Conservation (phyloP, 2,888 invertebrate species). For the Heliconius sara region DNA sequence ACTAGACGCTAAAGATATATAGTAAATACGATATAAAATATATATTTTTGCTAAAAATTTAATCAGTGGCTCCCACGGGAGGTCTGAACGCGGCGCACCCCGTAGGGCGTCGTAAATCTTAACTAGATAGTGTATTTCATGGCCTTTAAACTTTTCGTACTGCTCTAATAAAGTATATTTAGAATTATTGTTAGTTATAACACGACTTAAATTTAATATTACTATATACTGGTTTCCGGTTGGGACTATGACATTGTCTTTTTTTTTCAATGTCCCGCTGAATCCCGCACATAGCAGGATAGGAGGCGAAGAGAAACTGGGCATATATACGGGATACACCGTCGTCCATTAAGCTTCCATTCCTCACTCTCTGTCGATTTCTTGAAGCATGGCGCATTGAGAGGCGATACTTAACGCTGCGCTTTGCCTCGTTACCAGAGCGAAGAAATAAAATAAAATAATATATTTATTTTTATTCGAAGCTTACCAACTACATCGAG, state of each 20-base stretch:
- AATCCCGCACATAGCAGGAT: no score
- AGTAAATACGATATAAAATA: constrained; percentile 4
- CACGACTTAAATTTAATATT: not conserved
- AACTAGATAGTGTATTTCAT: constrained; percentile 41
- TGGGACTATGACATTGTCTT: not conserved
- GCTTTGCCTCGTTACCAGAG: no score
- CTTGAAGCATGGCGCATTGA: no score
- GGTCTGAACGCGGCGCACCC: constrained; percentile 36
- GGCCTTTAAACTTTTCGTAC: constrained; percentile 33
- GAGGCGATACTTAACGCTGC: no score
- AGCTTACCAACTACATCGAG: no score
- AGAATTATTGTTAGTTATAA: constrained; percentile 22
- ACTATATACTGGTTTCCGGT: not conserved
- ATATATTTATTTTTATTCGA: no score
- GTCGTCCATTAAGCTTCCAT: no score
- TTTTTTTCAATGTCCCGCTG: no score
- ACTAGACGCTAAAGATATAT: not conserved
- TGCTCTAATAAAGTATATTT: constrained; percentile 25
- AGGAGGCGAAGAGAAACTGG: no score
- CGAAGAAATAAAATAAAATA: no score
- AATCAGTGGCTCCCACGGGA: constrained; percentile 42
- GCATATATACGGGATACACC: no score
- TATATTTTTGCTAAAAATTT: constrained; percentile 46
- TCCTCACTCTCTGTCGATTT: no score
- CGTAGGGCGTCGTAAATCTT: constrained; percentile 43